Conservation (phyloP, 2,888 invertebrate species). For the Meiosimyza decipiens region DNA sequence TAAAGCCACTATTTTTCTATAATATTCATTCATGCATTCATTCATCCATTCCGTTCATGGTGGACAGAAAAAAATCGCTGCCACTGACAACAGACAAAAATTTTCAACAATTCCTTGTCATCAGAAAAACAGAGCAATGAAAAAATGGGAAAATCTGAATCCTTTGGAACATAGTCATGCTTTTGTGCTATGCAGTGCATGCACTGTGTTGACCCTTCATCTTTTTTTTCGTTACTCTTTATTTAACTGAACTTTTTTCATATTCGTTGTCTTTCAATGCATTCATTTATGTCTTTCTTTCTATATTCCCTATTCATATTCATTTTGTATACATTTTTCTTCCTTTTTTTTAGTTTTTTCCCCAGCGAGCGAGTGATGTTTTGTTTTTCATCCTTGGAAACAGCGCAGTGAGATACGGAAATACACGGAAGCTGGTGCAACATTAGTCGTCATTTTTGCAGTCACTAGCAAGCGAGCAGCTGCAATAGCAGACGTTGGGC, state of each 20-base stretch:
- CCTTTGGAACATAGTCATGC: no score
- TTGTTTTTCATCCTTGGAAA: slow-evolving; percentile 25
- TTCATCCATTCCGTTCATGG: background rate
- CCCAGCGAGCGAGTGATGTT: background rate
- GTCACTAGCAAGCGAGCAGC: background rate
- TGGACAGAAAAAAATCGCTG: no score
- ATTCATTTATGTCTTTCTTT: slow-evolving; percentile 22
- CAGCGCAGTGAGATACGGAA: background rate
- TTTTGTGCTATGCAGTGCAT: no score
- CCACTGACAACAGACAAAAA: no score
- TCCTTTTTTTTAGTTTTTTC: background rate
- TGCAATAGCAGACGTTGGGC: slow-evolving; percentile 13
- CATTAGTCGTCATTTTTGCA: background rate
- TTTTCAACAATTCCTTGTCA: no score
- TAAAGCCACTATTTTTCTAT: no score
- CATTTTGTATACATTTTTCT: slow-evolving; percentile 3
- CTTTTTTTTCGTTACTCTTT: no score
- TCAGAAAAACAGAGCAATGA: no score
- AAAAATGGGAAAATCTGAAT: no score
- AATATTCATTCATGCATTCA: background rate
- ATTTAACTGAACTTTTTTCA: background rate
- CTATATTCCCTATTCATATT: slow-evolving; percentile 19
- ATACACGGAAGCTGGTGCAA: background rate
- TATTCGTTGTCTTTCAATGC: background rate
- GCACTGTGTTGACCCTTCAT: no score